phyloP scores from a whole-genome alignment of 1,140 invertebrate species.

The Cydia splendana region DNA sequence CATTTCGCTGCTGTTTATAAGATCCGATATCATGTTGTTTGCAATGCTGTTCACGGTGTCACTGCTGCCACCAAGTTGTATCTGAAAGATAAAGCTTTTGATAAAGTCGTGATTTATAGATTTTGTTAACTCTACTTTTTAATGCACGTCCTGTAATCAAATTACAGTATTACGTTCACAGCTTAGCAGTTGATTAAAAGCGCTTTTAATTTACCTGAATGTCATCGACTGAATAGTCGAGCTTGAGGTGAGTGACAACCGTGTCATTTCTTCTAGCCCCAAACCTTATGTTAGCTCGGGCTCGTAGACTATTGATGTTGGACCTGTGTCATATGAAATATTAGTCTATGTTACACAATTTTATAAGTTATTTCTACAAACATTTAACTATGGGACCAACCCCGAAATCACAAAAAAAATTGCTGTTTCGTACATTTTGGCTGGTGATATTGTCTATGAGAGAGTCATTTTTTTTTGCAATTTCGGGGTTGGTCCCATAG shows the following conservation, averaged over 20 bases:
- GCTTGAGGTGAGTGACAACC: background rate
- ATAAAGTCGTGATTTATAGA: background rate
- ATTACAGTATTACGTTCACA: too few species aligned
- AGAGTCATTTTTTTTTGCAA: too few species aligned
- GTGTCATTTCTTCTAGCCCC: background rate
- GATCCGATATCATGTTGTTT: background rate
- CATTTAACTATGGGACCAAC: too few species aligned
- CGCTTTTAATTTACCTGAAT: conserved; percentile 11
- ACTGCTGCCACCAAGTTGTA: background rate
- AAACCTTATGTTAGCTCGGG: background rate
- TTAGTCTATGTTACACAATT: background rate
- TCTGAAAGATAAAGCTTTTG: background rate
- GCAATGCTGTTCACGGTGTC: background rate
- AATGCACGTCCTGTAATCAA: too few species aligned
- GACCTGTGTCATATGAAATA: background rate
- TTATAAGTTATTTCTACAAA: too few species aligned
- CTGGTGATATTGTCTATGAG: too few species aligned
- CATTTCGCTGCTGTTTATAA: background rate
- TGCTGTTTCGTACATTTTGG: too few species aligned
- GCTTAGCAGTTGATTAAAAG: background rate
- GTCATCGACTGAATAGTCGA: background rate
- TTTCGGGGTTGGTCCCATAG: too few species aligned
- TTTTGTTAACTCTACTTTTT: background rate
- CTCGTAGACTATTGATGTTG: background rate
- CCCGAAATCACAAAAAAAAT: too few species aligned